Percentiles rank a stretch among this genome's conserved stretches.
Conservation (phyloP, 2,113 vertebrate genomes). For the Narcine bancroftii region DNA sequence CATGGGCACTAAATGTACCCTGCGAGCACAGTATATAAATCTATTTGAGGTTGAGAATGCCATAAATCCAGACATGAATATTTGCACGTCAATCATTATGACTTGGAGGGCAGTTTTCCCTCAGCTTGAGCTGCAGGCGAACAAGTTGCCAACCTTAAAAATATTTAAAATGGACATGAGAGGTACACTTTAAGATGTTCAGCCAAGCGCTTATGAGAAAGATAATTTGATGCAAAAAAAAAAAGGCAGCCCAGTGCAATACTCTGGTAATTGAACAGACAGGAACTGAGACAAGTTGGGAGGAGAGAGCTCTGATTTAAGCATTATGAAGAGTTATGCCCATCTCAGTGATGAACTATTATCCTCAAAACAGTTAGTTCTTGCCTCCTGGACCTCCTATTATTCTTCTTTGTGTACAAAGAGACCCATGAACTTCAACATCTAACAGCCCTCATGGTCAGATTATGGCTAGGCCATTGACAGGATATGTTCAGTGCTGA, state of each 20-base stretch:
- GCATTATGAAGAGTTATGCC: not conserved
- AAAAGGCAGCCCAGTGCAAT: not conserved
- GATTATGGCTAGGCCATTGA: too few species aligned
- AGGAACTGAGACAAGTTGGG: not conserved
- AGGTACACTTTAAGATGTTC: not conserved
- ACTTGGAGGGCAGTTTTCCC: not conserved
- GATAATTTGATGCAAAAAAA: not conserved
- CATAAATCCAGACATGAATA: constrained; percentile 26
- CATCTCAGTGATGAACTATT: not conserved
- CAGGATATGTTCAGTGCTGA: too few species aligned
- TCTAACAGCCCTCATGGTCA: not conserved
- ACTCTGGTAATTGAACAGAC: not conserved
- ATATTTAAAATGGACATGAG: not conserved
- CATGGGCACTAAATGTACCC: not conserved
- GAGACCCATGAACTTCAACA: not conserved
- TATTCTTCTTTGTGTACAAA: not conserved
- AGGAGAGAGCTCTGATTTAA: not conserved
- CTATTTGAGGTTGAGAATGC: not conserved
- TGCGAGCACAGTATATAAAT: constrained; percentile 27
- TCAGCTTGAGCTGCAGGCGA: not conserved
- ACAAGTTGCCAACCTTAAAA: not conserved
- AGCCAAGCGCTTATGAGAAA: not conserved
- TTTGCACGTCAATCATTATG: not conserved
- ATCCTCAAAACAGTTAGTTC: not conserved
- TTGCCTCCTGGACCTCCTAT: not conserved